Percentiles rank a stretch among this genome's conserved stretches.
phyloP scores from a whole-genome alignment of 2,113 vertebrate species.

The Leptosomus discolor region DNA sequence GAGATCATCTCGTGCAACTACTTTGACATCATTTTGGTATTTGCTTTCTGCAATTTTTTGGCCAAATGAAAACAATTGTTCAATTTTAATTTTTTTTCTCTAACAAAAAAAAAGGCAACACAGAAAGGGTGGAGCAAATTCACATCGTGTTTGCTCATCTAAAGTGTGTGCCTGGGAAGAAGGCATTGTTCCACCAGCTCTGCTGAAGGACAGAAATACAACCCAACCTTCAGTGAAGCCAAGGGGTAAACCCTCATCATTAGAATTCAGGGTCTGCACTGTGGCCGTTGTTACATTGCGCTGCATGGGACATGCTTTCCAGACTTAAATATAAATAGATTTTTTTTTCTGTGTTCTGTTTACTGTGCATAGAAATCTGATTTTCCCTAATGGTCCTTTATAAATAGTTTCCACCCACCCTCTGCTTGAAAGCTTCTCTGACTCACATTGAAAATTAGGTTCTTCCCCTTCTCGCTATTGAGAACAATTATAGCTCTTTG shows the following conservation, averaged over 20 bases:
- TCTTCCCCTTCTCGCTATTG: conserved; percentile 64
- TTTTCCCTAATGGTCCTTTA: conserved; percentile 60
- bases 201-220: background rate
- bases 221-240: background rate
- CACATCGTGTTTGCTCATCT: background rate
- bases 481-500: conserved; percentile 71
- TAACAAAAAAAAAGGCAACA: too few relatives aligned
- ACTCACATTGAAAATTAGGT: conserved; percentile 67
- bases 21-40: background rate
- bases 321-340: conserved; percentile 45
- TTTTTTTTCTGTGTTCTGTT: conserved; percentile 24
- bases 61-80: background rate
- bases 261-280: background rate
- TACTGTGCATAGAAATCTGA: conserved; percentile 53
- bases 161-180: background rate
- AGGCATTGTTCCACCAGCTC: background rate
- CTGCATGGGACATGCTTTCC: conserved; percentile 21
- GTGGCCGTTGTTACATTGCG: background rate
- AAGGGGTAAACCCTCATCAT: background rate
- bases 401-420: conserved; percentile 68
- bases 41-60: background rate
- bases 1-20: background rate
- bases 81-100: background rate
- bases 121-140: background rate
- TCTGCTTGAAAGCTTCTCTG: conserved; percentile 63